Conservation (phyloP, 2,888 invertebrate genomes). For the Sturmia bella region DNA sequence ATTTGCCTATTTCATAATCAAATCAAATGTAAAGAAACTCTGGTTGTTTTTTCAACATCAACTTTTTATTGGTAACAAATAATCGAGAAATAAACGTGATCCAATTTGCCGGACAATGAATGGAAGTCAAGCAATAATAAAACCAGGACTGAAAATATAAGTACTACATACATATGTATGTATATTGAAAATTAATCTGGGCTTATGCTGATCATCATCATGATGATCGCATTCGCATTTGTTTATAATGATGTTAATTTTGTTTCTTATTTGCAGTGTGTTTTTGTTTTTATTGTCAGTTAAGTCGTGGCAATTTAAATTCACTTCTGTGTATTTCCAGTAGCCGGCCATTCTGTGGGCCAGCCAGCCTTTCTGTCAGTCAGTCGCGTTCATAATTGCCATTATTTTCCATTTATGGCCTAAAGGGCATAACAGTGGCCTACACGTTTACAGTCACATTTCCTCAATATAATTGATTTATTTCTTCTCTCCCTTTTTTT, state of each 20-base stretch:
- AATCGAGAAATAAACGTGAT: slow-evolving; percentile 67
- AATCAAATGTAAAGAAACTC: slow-evolving; percentile 21
- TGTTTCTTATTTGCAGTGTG: not conserved
- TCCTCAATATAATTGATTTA: slow-evolving; percentile 64
- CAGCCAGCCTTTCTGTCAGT: not conserved
- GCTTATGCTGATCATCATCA: slow-evolving; percentile 47
- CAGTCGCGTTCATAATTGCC: slow-evolving; percentile 54
- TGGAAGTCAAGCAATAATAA: slow-evolving; percentile 44
- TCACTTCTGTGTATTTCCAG: slow-evolving; percentile 15
- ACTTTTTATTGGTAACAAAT: slow-evolving; percentile 43
- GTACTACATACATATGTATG: too few relatives aligned
- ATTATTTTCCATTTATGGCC: slow-evolving; percentile 54
- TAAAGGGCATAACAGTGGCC: slow-evolving; percentile 59
- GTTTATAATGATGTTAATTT: slow-evolving; percentile 27
- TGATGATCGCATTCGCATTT: slow-evolving; percentile 6
- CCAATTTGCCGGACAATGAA: slow-evolving; percentile 64
- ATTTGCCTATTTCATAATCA: slow-evolving; percentile 45
- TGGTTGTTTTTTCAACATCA: not conserved
- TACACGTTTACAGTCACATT: slow-evolving; percentile 66
- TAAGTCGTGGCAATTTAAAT: slow-evolving; percentile 35
- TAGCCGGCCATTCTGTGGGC: not conserved
- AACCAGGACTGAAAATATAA: not conserved
- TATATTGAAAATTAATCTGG: slow-evolving; percentile 34
- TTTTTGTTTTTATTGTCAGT: slow-evolving; percentile 55
- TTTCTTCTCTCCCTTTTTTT: slow-evolving; percentile 10